Evolutionary conservation across 2,888 invertebrate genomes (phyloP).

Genomic region (Embidobia sp.): DNA sequence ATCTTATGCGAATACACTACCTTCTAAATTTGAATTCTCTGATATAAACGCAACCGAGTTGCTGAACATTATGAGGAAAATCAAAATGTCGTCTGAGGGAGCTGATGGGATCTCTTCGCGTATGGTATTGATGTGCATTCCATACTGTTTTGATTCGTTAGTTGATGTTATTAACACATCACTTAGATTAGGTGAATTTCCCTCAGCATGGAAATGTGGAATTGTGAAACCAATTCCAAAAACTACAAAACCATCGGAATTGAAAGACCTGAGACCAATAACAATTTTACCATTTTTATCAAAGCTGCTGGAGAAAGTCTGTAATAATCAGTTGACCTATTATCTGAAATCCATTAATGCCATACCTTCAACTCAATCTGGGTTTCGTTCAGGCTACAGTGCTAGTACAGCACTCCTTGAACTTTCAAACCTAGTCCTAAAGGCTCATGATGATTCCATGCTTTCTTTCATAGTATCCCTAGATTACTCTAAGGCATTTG

Average conservation of each 20-base stretch:
- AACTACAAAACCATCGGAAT: not conserved
- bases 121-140: no score
- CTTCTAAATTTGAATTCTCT: no score
- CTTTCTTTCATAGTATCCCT: not conserved
- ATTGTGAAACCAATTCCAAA: not conserved
- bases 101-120: no score
- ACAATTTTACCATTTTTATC: not conserved
- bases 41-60: no score
- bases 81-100: no score
- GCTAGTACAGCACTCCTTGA: not conserved
- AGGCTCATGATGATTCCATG: not conserved
- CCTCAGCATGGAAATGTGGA: not conserved
- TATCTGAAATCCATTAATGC: not conserved
- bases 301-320: not conserved
- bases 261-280: not conserved
- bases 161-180: no score
- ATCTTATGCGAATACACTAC: no score
- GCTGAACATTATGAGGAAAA: no score
- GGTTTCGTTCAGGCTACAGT: slow-evolving; percentile 4
- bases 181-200: not conserved
- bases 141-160: no score
- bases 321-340: no score
- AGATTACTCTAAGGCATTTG: slow-evolving; percentile 13
- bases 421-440: not conserved
- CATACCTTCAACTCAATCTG: slow-evolving; percentile 8